Conservation (phyloP, 2,113 vertebrate genomes). For the Zonotrichia leucophrys region DNA sequence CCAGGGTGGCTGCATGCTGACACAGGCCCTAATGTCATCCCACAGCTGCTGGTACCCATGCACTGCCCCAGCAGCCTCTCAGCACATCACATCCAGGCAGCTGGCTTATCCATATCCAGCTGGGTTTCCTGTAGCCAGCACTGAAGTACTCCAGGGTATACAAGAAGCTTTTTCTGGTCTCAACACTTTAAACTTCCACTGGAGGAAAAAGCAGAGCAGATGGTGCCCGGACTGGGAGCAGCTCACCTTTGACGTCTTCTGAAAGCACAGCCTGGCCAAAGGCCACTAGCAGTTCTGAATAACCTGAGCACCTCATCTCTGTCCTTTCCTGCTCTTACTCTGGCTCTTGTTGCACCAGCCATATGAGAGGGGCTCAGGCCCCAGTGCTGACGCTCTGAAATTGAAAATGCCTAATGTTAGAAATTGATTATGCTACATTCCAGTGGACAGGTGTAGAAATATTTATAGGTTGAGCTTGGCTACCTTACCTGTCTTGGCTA, state of each 20-base stretch:
- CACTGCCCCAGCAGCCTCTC: background rate
- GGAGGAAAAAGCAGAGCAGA: background rate
- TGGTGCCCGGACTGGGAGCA: background rate
- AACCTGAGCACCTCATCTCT: background rate
- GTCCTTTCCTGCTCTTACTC: background rate
- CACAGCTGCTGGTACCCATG: rapidly evolving
- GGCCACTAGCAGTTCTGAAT: background rate
- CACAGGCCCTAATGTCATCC: background rate
- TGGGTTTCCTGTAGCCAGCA: background rate
- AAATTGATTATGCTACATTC: rapidly evolving
- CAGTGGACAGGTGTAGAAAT: background rate
- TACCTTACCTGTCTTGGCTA: background rate
- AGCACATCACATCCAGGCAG: background rate
- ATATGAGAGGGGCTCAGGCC: background rate
- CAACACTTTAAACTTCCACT: background rate
- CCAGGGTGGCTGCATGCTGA: background rate
- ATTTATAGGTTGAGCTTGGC: background rate
- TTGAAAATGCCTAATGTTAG: background rate
- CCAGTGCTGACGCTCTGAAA: background rate
- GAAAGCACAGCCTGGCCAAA: background rate
- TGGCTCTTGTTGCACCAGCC: background rate
- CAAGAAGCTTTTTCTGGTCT: background rate
- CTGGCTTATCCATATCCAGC: background rate
- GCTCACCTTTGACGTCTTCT: background rate
- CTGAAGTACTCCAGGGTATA: background rate